Evolutionary conservation across 2,888 invertebrate genomes (phyloP), one percentile per base, ranked within the genome.

Genomic region (Pristionchus exspectatus): DNA sequence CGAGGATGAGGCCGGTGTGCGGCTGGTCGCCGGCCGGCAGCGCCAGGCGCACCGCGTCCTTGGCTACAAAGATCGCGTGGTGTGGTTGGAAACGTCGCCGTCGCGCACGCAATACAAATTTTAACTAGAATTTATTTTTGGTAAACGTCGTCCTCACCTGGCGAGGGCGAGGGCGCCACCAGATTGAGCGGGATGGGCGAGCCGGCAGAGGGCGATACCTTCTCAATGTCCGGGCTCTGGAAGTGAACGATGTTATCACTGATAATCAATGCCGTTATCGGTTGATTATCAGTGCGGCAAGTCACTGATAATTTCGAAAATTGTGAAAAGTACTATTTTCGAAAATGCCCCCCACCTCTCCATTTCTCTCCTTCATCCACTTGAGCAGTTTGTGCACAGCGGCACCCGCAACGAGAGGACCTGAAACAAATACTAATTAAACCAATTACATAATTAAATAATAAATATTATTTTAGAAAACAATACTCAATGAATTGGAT

Each of bases 341-440:
- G 83, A 24, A 27, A 16, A 54, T 21, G 0, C 38, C 5, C n/a
- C 54, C 4, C 16, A 87, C 87, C 87, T 69, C 87, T 44, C 50
- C 69, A 38, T 90, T 85, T 77, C 90, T 85, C 85, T 92, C 92
- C 72, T 91, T 91, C 90, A 93, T 56, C 50, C 90, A 87, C 66
- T 94, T 94, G 38, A 94, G 91, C 24, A 92, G 89, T 63, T 90
- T 89, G 90, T 95, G 94, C n/a, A 95, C 93, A 30, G 93, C 94
- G 50, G 93, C 94, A 50, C 95, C 94, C 54, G 94, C 90, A 24
- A 97, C 96, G 94, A 98, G 96, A 0, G 98, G 98, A 3, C 84
- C 81, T 81, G 54, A 24, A 81, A n/a, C 10, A n/a, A 24, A 9
- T 14, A 27, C 2, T n/a, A 27, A 9, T 24, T n/a, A 5, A 69